A percentile compares a stretch with the other conserved stretches of the same genome.
Conservation (phyloP, 2,888 invertebrate genomes). For the Allygus modestus region DNA sequence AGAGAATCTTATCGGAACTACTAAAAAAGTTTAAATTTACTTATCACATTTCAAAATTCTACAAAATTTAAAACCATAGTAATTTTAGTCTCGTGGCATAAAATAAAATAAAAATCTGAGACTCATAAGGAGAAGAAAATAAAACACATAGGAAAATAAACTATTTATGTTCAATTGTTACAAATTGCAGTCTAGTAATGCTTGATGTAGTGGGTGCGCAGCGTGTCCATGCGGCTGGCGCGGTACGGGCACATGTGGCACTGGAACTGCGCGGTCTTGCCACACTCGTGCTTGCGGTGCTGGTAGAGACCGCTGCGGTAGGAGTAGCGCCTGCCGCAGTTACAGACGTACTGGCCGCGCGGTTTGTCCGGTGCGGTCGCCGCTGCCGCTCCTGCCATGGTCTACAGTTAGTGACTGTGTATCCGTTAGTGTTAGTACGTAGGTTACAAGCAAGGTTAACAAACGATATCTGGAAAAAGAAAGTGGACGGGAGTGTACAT, state of each 20-base stretch:
- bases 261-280: constrained; percentile 65
- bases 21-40: too few species aligned
- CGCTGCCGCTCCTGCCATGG: not conserved
- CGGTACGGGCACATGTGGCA: constrained; percentile 66
- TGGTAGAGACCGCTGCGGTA: constrained; percentile 72
- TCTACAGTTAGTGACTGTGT: not conserved
- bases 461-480: too few species aligned
- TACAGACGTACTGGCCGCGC: constrained; percentile 10
- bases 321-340: constrained; percentile 52
- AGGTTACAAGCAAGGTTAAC: too few species aligned
- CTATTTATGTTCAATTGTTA: not conserved
- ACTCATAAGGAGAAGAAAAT: not conserved
- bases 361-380: not conserved
- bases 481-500: too few species aligned
- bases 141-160: not conserved
- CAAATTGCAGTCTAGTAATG: constrained; percentile 24
- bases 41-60: too few species aligned
- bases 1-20: too few species aligned
- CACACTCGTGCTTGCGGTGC: constrained; percentile 71
- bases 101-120: too few species aligned
- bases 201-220: constrained; percentile 71
- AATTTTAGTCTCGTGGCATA: too few species aligned
- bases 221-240: constrained; percentile 73
- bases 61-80: too few species aligned
- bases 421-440: too few species aligned